A percentile compares a stretch with the other conserved stretches of the same genome.
Evolutionary conservation across 2,888 invertebrate genomes (phyloP).

Genomic region (Mimachlamys varia): DNA sequence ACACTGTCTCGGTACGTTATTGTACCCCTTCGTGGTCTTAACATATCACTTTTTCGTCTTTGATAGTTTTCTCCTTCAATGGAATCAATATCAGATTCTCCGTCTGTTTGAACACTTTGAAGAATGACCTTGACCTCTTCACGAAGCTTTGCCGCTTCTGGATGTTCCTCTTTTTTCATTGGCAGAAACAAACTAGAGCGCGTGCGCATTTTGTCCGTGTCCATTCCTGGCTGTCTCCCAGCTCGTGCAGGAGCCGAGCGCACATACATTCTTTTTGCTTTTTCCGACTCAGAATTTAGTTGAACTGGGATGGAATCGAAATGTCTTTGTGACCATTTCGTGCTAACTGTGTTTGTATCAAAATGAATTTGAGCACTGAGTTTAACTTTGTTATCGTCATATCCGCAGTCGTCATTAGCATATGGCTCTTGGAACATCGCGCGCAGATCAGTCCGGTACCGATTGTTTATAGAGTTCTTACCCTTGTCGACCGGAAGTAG

Average conservation of each 20-base stretch:
- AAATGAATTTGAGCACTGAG: slow-evolving; percentile 72
- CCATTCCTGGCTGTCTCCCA: slow-evolving; percentile 57
- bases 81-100: slow-evolving; percentile 63
- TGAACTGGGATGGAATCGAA: slow-evolving; percentile 57
- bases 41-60: not conserved
- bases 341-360: slow-evolving; percentile 66
- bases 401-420: slow-evolving; percentile 61
- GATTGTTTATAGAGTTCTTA: slow-evolving; percentile 72
- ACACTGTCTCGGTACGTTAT: slow-evolving; percentile 37
- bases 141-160: slow-evolving; percentile 69
- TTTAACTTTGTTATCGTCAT: slow-evolving; percentile 67
- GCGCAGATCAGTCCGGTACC: slow-evolving; percentile 73
- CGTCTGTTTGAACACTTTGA: slow-evolving; percentile 68
- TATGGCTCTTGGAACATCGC: slow-evolving; percentile 78
- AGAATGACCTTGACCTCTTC: slow-evolving; percentile 73
- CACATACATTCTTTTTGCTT: slow-evolving; percentile 66
- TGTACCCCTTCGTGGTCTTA: not conserved
- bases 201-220: slow-evolving; percentile 62
- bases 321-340: slow-evolving; percentile 66
- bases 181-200: slow-evolving; percentile 71
- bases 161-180: slow-evolving; percentile 69
- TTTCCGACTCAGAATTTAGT: slow-evolving; percentile 74
- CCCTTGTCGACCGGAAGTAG: slow-evolving; percentile 75
- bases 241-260: slow-evolving; percentile 72
- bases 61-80: slow-evolving; percentile 39